Evolutionary conservation across 2,113 vertebrate genomes (phyloP).

Genomic region (Syngnathus typhle): DNA sequence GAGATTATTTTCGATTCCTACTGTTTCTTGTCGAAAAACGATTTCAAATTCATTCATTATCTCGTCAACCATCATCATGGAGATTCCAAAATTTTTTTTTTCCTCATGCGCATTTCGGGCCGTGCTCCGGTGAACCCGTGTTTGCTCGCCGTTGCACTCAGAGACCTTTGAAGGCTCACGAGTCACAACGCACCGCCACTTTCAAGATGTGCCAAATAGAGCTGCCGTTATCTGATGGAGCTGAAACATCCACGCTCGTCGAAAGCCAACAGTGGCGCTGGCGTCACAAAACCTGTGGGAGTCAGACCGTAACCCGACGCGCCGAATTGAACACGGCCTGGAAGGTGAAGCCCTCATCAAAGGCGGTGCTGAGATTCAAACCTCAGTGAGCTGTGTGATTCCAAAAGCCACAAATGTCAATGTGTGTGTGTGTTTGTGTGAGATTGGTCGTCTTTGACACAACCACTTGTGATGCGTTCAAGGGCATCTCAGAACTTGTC

Average conservation of each 20-base stretch:
- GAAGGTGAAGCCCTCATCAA: slow-evolving; percentile 55
- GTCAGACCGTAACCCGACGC: slow-evolving; percentile 42
- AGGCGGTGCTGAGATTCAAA: slow-evolving; percentile 37
- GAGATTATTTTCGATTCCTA: too few relatives aligned
- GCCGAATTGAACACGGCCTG: slow-evolving; percentile 36
- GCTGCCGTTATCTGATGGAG: slow-evolving; percentile 45
- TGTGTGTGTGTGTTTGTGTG: too few relatives aligned
- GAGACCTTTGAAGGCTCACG: slow-evolving; percentile 36
- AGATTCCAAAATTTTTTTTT: background rate
- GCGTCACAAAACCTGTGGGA: slow-evolving; percentile 47
- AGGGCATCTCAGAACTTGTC: too few relatives aligned
- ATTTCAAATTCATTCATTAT: background rate
- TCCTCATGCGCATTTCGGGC: background rate
- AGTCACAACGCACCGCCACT: slow-evolving; percentile 19
- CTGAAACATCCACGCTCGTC: slow-evolving; percentile 42
- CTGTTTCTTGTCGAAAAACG: background rate
- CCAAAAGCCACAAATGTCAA: slow-evolving; percentile 14
- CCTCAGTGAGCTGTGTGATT: slow-evolving; percentile 21
- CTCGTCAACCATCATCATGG: background rate
- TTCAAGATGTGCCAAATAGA: slow-evolving; percentile 47
- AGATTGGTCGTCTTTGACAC: too few relatives aligned
- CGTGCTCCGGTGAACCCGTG: background rate
- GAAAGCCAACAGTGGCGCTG: slow-evolving; percentile 40
- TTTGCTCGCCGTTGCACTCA: slow-evolving; percentile 19
- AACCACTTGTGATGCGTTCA: too few relatives aligned